phyloP scores from a whole-genome alignment of 2,113 vertebrate species.

The Macroglossus sobrinus region DNA sequence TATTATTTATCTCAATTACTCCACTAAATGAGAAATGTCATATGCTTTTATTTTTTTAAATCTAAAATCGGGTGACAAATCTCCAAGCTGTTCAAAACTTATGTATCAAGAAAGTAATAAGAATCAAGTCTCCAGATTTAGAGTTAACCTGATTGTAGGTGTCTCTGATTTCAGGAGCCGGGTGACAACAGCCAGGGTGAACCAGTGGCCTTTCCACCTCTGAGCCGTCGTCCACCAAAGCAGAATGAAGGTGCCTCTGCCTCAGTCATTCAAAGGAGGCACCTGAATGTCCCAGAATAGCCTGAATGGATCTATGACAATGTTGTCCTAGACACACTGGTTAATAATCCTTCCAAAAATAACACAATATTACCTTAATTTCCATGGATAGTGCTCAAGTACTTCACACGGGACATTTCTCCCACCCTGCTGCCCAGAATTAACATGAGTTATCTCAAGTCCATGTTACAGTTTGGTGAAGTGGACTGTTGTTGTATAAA shows the following conservation, averaged over 20 bases:
- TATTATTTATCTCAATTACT: neutral
- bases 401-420: no score
- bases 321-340: neutral
- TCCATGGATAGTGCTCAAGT: neutral
- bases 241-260: neutral
- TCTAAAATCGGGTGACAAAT: neutral
- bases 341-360: neutral
- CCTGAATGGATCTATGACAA: neutral
- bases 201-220: neutral
- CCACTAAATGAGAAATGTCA: neutral
- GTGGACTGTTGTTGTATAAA: neutral
- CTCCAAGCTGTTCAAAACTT: neutral
- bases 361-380: neutral
- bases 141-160: neutral
- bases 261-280: neutral
- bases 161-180: neutral
- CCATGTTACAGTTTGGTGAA: neutral
- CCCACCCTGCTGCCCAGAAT: no score
- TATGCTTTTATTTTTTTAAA: neutral
- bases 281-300: neutral
- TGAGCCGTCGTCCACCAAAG: neutral
- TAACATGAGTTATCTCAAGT: neutral
- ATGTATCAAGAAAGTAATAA: neutral
- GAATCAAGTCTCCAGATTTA: neutral
- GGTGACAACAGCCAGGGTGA: neutral